A percentile compares a stretch with the other conserved stretches of the same genome.
phyloP scores from a whole-genome alignment of 2,113 vertebrate genomes.

The Ivindomyrus marchei region DNA sequence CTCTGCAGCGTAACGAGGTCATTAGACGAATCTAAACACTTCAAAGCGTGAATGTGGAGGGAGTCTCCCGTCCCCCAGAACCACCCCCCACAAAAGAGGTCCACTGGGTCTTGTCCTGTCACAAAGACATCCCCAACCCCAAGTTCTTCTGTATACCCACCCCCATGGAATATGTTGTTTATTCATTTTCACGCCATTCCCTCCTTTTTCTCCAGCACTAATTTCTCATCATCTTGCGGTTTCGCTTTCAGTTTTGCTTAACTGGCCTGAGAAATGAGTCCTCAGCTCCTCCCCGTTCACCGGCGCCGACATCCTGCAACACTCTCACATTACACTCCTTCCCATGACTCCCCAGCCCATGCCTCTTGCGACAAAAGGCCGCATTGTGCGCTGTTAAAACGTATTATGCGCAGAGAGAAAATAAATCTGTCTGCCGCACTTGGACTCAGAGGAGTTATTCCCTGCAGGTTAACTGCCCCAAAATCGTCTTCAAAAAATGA shows the following conservation, averaged over 20 bases:
- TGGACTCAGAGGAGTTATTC: background rate
- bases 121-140: background rate
- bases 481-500: background rate
- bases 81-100: constrained; percentile 19
- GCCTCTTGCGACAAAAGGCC: background rate
- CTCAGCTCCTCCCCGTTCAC: background rate
- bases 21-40: constrained; percentile 50
- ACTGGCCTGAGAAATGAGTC: background rate
- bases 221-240: background rate
- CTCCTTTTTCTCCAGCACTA: background rate
- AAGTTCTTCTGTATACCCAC: background rate
- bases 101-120: background rate
- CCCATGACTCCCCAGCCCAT: background rate
- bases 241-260: constrained; percentile 1
- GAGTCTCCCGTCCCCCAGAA: constrained; percentile 20
- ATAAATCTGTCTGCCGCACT: background rate
- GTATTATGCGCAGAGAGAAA: background rate
- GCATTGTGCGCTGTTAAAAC: background rate
- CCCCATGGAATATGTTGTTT: background rate
- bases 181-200: background rate
- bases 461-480: background rate
- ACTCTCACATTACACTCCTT: background rate
- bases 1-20: constrained; percentile 42
- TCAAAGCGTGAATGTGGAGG: constrained; percentile 37
- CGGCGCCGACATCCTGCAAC: background rate